These are phyloP conservation scores for Leptodactylus fallax DNA, from an alignment of 2,797 vertebrate genomes.

Conservation along the genomic window DNA sequence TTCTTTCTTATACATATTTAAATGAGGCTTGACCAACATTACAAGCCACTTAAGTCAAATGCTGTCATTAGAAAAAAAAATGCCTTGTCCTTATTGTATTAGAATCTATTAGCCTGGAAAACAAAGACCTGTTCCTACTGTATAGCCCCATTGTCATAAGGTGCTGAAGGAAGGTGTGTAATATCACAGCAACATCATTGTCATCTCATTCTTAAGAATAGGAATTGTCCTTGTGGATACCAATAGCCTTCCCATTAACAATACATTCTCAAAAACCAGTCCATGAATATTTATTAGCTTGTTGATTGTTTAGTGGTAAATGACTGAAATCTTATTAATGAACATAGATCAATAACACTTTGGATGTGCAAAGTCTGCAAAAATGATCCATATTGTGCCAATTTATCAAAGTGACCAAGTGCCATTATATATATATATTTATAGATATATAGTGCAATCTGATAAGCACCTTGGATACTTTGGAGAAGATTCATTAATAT, in stretches of 20 bases:
- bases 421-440: too few relatives aligned
- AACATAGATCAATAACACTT: too few relatives aligned
- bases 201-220: not conserved
- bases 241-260: not conserved
- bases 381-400: too few relatives aligned
- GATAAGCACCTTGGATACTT: too few relatives aligned
- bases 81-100: constrained; percentile 20
- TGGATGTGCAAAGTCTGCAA: too few relatives aligned
- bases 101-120: not conserved
- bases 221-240: not conserved
- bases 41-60: constrained; percentile 17
- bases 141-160: not conserved
- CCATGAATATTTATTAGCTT: too few relatives aligned
- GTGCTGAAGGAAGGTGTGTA: not conserved
- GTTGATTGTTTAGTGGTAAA: too few relatives aligned
- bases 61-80: constrained; percentile 50
- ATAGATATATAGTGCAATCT: too few relatives aligned
- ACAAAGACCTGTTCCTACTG: not conserved
- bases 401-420: too few relatives aligned
- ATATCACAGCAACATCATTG: not conserved
- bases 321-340: too few relatives aligned
- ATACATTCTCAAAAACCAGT: too few relatives aligned
- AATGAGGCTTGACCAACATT: constrained; percentile 46
- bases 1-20: constrained; percentile 59
- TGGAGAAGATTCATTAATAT: too few relatives aligned